Percentiles rank a stretch among this genome's conserved stretches.
phyloP scores from a whole-genome alignment of 2,797 vertebrate genomes.

The Dipus sagitta region DNA sequence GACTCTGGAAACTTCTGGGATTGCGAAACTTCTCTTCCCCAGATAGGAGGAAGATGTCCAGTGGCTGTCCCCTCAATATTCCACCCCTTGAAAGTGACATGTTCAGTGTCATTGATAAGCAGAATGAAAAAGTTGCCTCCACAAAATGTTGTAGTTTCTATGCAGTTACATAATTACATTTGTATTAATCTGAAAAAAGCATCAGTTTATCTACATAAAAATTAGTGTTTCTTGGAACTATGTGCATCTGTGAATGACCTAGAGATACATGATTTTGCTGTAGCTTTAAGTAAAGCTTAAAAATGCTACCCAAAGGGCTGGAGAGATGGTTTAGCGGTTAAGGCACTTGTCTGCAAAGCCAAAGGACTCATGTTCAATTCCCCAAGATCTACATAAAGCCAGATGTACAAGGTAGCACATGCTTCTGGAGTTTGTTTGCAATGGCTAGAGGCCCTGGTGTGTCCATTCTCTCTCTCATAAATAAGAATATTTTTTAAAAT shows the following conservation, averaged over 20 bases:
- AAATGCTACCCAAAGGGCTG: not conserved
- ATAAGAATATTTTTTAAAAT: not conserved
- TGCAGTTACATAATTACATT: not conserved
- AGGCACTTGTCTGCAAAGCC: no score
- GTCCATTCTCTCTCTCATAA: no score
- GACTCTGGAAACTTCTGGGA: not conserved
- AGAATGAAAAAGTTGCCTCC: no score
- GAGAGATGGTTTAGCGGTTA: no score
- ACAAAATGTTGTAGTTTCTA: fast-evolving
- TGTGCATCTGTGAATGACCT: not conserved
- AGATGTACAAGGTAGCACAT: no score
- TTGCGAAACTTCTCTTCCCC: not conserved
- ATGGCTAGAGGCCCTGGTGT: no score
- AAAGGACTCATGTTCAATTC: no score
- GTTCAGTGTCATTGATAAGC: not conserved
- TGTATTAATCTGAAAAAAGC: not conserved
- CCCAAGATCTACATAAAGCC: no score
- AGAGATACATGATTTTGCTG: not conserved
- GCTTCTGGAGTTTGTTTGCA: no score
- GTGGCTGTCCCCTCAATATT: not conserved
- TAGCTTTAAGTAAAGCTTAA: not conserved
- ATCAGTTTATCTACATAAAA: not conserved
- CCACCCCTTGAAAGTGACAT: not conserved
- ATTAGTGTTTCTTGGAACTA: not conserved
- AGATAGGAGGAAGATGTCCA: not conserved